Percentiles rank a stretch among this genome's conserved stretches.
Conservation (phyloP, 2,113 vertebrate genomes). For the Motacilla alba region DNA sequence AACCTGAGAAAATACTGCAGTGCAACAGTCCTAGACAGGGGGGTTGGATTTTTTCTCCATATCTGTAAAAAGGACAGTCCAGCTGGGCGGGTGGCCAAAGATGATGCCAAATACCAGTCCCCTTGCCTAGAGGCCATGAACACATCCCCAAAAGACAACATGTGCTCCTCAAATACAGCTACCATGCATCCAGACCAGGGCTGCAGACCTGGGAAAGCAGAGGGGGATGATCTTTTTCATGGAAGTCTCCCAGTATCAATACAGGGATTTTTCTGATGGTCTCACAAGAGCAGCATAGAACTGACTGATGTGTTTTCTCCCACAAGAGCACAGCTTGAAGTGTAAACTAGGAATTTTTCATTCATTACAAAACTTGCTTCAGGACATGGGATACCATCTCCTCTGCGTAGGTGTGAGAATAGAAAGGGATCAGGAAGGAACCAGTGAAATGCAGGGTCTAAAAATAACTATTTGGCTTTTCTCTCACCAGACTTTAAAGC, state of each 20-base stretch:
- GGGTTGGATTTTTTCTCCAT: neutral
- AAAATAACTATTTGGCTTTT: neutral
- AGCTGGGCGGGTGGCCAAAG: neutral
- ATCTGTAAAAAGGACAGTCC: neutral
- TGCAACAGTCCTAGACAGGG: rapidly evolving
- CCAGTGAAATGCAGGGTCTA: neutral
- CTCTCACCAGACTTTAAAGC: neutral
- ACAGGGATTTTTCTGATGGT: neutral
- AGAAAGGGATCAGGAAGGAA: neutral
- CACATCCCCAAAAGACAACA: neutral
- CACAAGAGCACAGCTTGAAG: rapidly evolving
- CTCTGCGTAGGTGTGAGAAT: neutral
- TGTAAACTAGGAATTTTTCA: neutral
- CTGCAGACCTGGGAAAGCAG: neutral
- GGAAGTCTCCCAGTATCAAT: neutral
- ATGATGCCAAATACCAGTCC: neutral
- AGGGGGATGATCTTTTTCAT: neutral
- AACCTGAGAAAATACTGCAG: neutral
- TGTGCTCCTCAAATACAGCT: rapidly evolving
- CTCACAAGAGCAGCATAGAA: neutral
- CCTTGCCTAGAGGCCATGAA: neutral
- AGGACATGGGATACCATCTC: neutral
- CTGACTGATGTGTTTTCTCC: neutral
- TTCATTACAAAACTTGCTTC: neutral
- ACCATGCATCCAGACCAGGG: neutral